These are phyloP conservation scores for Anableps anableps DNA, from an alignment of 2,797 vertebrate species.

Conservation along the genomic window DNA sequence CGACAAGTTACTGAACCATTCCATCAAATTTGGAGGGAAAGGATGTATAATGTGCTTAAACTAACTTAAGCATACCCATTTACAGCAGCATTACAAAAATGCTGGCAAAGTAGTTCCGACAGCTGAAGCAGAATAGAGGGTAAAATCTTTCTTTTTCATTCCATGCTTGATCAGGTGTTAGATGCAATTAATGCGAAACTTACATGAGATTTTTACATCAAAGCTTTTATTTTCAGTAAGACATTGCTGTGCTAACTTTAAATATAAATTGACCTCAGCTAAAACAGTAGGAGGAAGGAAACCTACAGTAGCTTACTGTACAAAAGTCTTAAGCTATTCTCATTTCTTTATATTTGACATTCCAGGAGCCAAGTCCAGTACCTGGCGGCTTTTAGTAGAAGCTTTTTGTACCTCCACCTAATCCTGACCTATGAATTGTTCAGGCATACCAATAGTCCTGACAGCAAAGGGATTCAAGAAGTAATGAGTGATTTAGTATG, in stretches of 20 bases:
- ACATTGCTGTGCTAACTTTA: background rate
- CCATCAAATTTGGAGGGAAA: slow-evolving; percentile 44
- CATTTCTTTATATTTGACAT: background rate
- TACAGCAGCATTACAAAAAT: slow-evolving; percentile 44
- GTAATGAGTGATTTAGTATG: background rate
- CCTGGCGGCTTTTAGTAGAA: background rate
- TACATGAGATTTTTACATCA: slow-evolving; percentile 12
- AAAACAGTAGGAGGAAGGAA: background rate
- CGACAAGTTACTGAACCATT: slow-evolving; percentile 51
- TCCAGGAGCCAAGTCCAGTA: background rate
- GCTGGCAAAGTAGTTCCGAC: slow-evolving; percentile 60
- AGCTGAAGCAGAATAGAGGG: slow-evolving; percentile 35
- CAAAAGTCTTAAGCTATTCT: background rate
- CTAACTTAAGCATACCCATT: slow-evolving; percentile 50
- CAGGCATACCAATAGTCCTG: background rate
- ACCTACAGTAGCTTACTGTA: background rate
- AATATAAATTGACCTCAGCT: background rate
- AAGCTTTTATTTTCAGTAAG: background rate
- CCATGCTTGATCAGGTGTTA: slow-evolving; percentile 27
- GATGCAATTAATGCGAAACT: slow-evolving; percentile 32
- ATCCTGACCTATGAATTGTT: background rate
- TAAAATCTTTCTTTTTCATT: slow-evolving; percentile 33
- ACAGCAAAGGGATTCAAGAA: background rate
- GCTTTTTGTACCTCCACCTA: background rate
- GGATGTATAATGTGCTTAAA: slow-evolving; percentile 45